These are phyloP conservation scores for Cancer borealis DNA, from an alignment of 2,888 invertebrate genomes.

Conservation along the genomic window DNA sequence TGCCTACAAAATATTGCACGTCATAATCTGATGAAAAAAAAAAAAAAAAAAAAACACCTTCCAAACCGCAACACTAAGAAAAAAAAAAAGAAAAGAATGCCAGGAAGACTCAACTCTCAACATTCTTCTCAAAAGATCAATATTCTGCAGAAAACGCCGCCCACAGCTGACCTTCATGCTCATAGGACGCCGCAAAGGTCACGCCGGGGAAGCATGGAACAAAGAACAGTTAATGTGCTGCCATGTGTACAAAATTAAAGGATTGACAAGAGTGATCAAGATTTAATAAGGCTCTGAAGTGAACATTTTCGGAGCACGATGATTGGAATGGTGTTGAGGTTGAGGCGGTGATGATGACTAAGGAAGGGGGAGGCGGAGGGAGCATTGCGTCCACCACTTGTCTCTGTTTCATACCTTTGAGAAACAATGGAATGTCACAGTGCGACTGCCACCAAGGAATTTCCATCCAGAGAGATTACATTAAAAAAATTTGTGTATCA, in stretches of 20 bases:
- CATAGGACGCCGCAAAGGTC: neutral
- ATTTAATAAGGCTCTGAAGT: neutral
- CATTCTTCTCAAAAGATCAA: conserved; percentile 36
- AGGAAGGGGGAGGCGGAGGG: neutral
- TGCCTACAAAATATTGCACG: too few species aligned
- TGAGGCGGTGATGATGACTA: neutral
- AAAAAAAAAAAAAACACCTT: neutral
- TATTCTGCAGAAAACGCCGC: neutral
- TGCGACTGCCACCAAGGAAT: neutral
- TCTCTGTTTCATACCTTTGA: neutral
- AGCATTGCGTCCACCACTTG: neutral
- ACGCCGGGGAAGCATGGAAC: neutral
- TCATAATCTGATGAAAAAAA: neutral
- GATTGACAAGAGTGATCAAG: neutral
- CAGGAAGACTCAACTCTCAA: neutral
- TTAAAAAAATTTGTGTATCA: neutral
- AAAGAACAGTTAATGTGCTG: neutral
- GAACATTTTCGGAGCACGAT: neutral
- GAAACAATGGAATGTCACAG: neutral
- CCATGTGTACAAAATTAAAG: neutral
- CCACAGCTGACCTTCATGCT: conserved; percentile 1
- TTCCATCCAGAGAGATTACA: neutral
- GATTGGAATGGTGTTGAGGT: neutral
- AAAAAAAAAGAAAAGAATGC: neutral
- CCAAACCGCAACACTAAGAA: neutral